Percentiles rank a stretch among this genome's conserved stretches.
phyloP scores from a whole-genome alignment of 2,797 vertebrate genomes.

The Pyrocephalus nanus region DNA sequence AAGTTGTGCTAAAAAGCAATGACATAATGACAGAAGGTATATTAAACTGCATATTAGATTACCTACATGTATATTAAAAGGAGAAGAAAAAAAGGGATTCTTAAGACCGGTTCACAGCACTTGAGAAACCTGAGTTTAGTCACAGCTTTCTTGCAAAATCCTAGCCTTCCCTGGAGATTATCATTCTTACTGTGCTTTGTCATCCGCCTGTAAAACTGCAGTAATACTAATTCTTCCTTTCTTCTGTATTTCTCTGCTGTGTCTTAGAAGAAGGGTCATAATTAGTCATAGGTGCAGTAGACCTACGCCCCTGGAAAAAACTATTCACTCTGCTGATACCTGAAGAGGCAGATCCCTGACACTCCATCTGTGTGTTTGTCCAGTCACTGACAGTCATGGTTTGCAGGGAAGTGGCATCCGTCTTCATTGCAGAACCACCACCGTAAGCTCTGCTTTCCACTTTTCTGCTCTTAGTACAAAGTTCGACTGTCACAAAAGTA shows the following conservation, averaged over 20 bases:
- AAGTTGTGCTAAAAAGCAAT: neutral
- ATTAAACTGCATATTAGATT: neutral
- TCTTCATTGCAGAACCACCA: neutral
- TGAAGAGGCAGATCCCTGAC: neutral
- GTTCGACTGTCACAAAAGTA: neutral
- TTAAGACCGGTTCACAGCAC: neutral
- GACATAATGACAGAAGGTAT: neutral
- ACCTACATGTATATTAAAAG: neutral
- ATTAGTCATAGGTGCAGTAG: neutral
- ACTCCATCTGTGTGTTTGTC: rapidly evolving
- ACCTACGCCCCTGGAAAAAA: neutral
- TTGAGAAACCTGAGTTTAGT: neutral
- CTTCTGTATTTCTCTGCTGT: neutral
- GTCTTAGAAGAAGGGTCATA: neutral
- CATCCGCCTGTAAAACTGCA: neutral
- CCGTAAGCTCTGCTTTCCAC: neutral
- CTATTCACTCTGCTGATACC: rapidly evolving
- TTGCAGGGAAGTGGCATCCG: neutral
- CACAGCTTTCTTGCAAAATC: neutral
- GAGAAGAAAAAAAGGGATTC: neutral
- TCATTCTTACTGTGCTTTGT: neutral
- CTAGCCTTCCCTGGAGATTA: neutral
- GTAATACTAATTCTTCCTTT: neutral
- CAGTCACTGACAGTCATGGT: neutral
- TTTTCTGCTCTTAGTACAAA: neutral